These are phyloP conservation scores for Galagoides demidoff DNA, from an alignment of 2,797 vertebrate genomes.

Conservation along the genomic window DNA sequence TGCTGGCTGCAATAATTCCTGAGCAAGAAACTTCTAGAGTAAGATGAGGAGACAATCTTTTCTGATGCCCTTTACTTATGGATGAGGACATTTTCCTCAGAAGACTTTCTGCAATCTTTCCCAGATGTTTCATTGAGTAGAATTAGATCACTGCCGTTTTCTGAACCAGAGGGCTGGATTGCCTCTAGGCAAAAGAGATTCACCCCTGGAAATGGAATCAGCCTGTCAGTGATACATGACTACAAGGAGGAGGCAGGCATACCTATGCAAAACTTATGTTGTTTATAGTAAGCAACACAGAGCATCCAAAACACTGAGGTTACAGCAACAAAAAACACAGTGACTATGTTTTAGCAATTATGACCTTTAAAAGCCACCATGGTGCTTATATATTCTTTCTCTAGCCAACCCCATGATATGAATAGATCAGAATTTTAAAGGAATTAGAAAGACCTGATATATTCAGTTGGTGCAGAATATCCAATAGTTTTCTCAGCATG, in stretches of 20 bases:
- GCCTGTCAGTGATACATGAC: background rate
- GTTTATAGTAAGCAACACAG: background rate
- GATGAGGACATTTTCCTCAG: background rate
- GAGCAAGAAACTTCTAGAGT: background rate
- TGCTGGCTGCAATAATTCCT: background rate
- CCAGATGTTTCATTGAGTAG: background rate
- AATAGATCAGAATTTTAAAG: constrained; percentile 20
- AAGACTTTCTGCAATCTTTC: background rate
- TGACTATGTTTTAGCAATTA: background rate
- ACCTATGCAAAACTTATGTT: background rate
- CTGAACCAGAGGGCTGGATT: background rate
- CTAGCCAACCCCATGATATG: background rate
- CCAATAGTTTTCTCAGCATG: constrained; percentile 10
- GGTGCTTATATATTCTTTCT: background rate
- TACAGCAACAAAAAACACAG: constrained; percentile 11
- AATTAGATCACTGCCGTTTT: background rate
- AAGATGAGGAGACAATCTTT: constrained; percentile 5
- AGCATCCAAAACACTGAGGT: background rate
- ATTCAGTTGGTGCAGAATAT: background rate
- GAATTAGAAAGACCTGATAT: constrained; percentile 28
- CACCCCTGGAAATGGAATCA: background rate
- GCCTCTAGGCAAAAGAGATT: background rate
- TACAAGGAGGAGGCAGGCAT: background rate
- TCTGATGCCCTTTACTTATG: background rate
- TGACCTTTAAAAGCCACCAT: background rate